phyloP scores from a whole-genome alignment of 2,113 vertebrate genomes.

The Meriones unguiculatus region DNA sequence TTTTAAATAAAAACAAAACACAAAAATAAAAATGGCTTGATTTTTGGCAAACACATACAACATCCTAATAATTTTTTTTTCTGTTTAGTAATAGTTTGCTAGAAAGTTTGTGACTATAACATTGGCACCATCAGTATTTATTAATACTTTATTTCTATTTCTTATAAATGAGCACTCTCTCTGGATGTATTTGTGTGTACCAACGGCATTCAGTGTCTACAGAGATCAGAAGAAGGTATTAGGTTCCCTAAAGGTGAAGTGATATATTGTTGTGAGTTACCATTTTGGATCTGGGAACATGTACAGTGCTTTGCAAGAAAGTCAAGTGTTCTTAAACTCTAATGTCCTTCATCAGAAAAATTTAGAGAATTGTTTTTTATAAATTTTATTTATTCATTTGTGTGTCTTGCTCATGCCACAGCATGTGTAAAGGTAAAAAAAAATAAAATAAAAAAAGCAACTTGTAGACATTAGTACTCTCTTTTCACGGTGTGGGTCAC shows the following conservation, averaged over 20 bases:
- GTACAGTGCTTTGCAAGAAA: neutral
- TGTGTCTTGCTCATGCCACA: neutral
- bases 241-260: neutral
- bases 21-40: neutral
- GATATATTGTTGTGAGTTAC: neutral
- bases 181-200: neutral
- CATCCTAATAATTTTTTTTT: neutral
- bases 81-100: neutral
- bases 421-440: neutral
- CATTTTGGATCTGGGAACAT: neutral
- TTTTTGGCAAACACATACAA: neutral
- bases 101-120: neutral
- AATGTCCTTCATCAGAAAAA: neutral
- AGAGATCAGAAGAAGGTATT: neutral
- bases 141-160: neutral
- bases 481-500: neutral
- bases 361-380: neutral
- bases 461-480: neutral
- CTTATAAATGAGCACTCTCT: neutral
- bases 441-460: too few species aligned
- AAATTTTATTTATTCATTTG: neutral
- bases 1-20: slow-evolving; percentile 8
- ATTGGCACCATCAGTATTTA: neutral
- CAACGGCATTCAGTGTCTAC: neutral
- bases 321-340: neutral